These are phyloP conservation scores for Campylomormyrus tamandua DNA, from an alignment of 2,113 vertebrate genomes.

Conservation along the genomic window DNA sequence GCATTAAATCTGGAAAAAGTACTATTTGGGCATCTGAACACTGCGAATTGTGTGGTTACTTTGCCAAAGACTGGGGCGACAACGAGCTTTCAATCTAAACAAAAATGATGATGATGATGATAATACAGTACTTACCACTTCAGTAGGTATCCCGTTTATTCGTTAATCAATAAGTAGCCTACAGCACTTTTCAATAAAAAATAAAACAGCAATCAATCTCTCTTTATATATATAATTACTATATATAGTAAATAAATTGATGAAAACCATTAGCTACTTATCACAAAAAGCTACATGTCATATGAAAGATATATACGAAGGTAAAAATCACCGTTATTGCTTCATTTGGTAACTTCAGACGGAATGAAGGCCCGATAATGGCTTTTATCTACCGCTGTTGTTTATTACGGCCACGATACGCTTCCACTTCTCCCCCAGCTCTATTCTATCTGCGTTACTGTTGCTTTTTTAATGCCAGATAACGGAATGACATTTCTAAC, in stretches of 20 bases:
- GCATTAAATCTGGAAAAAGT: background rate
- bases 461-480: constrained; percentile 39
- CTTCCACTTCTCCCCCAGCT: constrained; percentile 28
- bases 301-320: background rate
- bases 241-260: background rate
- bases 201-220: background rate
- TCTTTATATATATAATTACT: background rate
- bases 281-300: constrained; percentile 15
- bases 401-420: constrained; percentile 6
- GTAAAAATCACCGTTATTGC: constrained; percentile 13
- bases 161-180: constrained; percentile 26
- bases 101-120: background rate
- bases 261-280: constrained; percentile 17
- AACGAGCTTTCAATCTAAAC: background rate
- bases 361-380: constrained; percentile 23
- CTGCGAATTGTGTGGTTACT: background rate
- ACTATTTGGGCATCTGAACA: background rate
- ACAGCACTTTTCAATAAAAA: constrained; percentile 20
- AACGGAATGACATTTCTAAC: constrained; percentile 38
- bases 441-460: constrained; percentile 27
- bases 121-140: constrained; percentile 52
- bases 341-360: constrained; percentile 4
- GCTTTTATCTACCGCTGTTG: constrained; percentile 5
- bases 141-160: constrained; percentile 24
- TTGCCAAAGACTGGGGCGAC: background rate